Evolutionary conservation across 2,113 vertebrate species (phyloP).

Genomic region (Brienomyrus brachyistius): DNA sequence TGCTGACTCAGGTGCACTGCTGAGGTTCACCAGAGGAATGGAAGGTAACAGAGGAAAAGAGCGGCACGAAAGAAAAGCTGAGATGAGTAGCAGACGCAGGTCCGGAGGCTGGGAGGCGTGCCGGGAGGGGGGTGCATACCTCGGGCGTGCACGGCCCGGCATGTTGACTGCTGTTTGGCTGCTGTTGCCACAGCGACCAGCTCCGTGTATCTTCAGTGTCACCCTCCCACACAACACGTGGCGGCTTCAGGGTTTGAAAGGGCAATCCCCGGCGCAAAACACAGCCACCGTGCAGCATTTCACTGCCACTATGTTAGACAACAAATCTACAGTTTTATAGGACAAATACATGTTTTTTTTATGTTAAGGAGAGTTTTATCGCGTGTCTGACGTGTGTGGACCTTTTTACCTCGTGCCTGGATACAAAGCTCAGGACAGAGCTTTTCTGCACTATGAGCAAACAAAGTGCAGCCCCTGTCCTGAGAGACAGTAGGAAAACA

Average conservation of each 20-base stretch:
- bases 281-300: neutral
- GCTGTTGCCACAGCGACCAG: slow-evolving; percentile 48
- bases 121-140: neutral
- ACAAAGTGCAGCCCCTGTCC: neutral
- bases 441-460: slow-evolving; percentile 5
- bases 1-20: slow-evolving; percentile 39
- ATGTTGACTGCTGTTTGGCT: slow-evolving; percentile 54
- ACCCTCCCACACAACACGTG: slow-evolving; percentile 30
- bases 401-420: neutral
- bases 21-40: slow-evolving; percentile 23
- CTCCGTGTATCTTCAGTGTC: slow-evolving; percentile 32
- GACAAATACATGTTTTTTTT: neutral
- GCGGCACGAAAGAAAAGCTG: neutral
- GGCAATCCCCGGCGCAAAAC: slow-evolving; percentile 1
- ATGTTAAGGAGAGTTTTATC: neutral
- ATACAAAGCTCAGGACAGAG: neutral
- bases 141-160: slow-evolving; percentile 5
- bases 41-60: neutral
- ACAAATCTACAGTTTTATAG: neutral
- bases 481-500: neutral
- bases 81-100: slow-evolving; percentile 40
- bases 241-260: slow-evolving; percentile 26
- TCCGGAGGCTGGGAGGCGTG: neutral
- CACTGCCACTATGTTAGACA: neutral
- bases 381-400: neutral